Evolutionary conservation across 2,113 vertebrate species (phyloP), one percentile per base, ranked within the genome.

Genomic region (Paracanthobrama guichenoti): DNA sequence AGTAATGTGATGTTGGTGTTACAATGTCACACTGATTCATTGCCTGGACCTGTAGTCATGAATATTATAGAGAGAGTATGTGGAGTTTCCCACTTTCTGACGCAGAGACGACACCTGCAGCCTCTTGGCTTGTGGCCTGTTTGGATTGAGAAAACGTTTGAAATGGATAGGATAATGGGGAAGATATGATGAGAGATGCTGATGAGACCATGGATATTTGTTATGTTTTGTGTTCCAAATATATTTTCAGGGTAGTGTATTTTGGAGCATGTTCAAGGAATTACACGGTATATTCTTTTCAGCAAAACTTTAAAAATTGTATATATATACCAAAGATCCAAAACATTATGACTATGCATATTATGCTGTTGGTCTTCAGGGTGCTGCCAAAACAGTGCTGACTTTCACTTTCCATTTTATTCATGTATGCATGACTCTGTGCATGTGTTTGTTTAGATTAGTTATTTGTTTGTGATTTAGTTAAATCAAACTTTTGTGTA

Each of bases 1-100:
- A 39, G 79, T 39, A 31, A 39, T 55, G 64, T 39, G 64, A 81
- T 71, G 62, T 22, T 55, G 64, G 28, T 57, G 62, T 71, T 71
- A 71, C 28, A 35, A n/a, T 80, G 62, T 81, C 79, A 81, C 64
- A 71, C 62, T 71, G 48, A 69, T 71, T 71, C 31, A 81, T 24
- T 69, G 31, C 46, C 18, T 69, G 79, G 20, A 66, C 42, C 42
- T 80, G 42, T 20, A 24, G 28, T 53, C 11, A 6, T 50, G 66
- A 28, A 71, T 82, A 71, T 53, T 55, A 14, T 81, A 22, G 35
- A 16, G 1, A 46, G n/a, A 81, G 79, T 26, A 1, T 81, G 66
- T 55, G 31, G 22, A 18, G 28, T 67, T 35, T 35, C 20, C 22
- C 20, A 35, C 44, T 80, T 80, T 60, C 75, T 44, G 57, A 44